Evolutionary conservation across 1,140 invertebrate genomes (phyloP).

Genomic region (Drosophila mauritiana): DNA sequence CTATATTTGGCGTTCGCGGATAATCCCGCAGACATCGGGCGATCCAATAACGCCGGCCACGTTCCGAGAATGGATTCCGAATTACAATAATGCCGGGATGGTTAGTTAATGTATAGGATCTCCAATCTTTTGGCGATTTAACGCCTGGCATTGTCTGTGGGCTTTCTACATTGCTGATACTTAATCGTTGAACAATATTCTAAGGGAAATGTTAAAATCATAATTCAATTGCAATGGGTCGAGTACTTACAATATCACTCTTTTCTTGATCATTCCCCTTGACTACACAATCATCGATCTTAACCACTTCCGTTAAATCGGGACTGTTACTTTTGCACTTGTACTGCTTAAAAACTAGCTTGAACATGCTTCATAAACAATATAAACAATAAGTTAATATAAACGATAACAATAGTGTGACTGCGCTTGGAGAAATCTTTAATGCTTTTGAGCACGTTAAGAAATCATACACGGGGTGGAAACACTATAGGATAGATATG

Average conservation of each 20-base stretch:
- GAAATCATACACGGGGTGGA: background rate
- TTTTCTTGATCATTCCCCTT: background rate
- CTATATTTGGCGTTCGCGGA: constrained; percentile 90
- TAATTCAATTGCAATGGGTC: background rate
- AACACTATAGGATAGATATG: background rate
- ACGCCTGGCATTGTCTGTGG: constrained; percentile 67
- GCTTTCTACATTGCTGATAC: background rate
- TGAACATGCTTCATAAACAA: constrained; percentile 82
- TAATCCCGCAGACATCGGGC: constrained; percentile 91
- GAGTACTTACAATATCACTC: constrained; percentile 11
- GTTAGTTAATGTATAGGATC: constrained; percentile 86
- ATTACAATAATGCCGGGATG: constrained; percentile 91
- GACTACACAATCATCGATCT: constrained; percentile 74
- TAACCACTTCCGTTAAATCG: constrained; percentile 85
- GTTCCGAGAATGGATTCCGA: constrained; percentile 91
- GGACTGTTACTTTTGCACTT: constrained; percentile 86
- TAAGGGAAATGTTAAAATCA: background rate
- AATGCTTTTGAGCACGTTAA: constrained; percentile 5
- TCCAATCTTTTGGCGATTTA: constrained; percentile 86
- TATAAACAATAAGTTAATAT: background rate
- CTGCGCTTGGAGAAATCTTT: background rate
- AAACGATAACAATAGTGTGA: constrained; percentile 1
- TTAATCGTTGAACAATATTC: constrained; percentile 17
- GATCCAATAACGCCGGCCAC: constrained; percentile 93
- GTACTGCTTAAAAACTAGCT: constrained; percentile 87